Evolutionary conservation across 2,797 vertebrate genomes (phyloP).

Genomic region (Danio choprae): DNA sequence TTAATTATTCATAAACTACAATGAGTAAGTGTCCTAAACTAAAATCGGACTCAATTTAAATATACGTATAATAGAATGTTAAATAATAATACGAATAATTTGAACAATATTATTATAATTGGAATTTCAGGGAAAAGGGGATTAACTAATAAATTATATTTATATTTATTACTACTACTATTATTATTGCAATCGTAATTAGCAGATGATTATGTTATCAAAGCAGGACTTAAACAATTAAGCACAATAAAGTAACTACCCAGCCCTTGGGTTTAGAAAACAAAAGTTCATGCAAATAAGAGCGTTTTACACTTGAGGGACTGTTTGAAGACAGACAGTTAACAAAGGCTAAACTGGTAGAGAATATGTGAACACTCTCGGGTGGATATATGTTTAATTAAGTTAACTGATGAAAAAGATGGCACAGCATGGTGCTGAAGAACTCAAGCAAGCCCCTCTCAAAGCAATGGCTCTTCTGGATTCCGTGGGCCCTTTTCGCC

Average conservation of each 20-base stretch:
- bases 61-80: not conserved
- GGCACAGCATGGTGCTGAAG: constrained; percentile 75
- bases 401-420: constrained; percentile 80
- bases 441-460: constrained; percentile 66
- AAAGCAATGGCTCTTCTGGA: constrained; percentile 68
- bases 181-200: constrained; percentile 22
- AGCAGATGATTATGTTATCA: not conserved
- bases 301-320: constrained; percentile 1
- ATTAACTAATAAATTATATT: constrained; percentile 25
- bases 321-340: constrained; percentile 42
- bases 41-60: not conserved
- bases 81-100: not conserved
- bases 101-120: not conserved
- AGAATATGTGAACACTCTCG: constrained; percentile 67
- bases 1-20: not conserved
- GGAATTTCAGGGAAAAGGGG: too few species aligned
- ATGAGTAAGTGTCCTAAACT: not conserved
- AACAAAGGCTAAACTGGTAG: constrained; percentile 58
- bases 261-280: not conserved
- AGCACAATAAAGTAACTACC: not conserved
- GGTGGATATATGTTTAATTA: constrained; percentile 80
- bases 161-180: constrained; percentile 43
- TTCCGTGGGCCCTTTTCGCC: constrained; percentile 72
- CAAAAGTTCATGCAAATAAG: constrained; percentile 23
- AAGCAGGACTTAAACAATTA: not conserved